Evolutionary conservation across 2,113 vertebrate genomes (phyloP), one percentile per base, ranked within the genome.

Genomic region (Forbesichthys papilliferus): DNA sequence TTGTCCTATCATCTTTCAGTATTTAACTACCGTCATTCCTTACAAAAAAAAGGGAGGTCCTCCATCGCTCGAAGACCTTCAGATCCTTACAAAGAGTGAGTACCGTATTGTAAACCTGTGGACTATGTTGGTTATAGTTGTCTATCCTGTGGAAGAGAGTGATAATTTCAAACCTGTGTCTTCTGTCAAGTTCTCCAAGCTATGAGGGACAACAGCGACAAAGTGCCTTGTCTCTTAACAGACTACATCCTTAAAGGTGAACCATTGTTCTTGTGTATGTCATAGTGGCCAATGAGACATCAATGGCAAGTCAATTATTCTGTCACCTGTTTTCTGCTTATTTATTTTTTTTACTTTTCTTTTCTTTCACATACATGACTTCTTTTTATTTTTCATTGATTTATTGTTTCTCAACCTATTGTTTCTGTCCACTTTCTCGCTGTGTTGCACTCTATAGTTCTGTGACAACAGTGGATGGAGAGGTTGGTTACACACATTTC

Each of bases 161-260:
- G 13, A 77, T 9, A 3, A 12, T 12, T 66, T 4, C 69, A 48
- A 57, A 2, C 74, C 48, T 63, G 51, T 69, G 46, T 57, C 56
- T 78, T 55, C 36, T 68, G 48, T 18, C 33, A 27, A 98, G 96
- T 99, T 87, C 93, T 99, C 16, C 89, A 89, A 80, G 98, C 96
- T 48, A 98, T 99, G 96, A 96, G 94, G 73, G 98, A 98, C 0
- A 95, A 98, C 74, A 97, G 95, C 0, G 97, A 98, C 73, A 99
- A 95, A 87, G 98, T 99, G 73, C 97, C 96, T 67, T 92, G 94
- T 71, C 95, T 99, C 79, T 89, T 99, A 81, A 99, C 98, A 73
- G 96, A 99, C 82, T 99, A 99, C 71, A 99, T 98, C 76, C 94
- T 99, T 86, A 98, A 98, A 93, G 98, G 98, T 99, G 85, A 85